Evolutionary conservation across 2,113 vertebrate species (phyloP), one percentile per base, ranked within the genome.

Genomic region (Microtus richardsoni): DNA sequence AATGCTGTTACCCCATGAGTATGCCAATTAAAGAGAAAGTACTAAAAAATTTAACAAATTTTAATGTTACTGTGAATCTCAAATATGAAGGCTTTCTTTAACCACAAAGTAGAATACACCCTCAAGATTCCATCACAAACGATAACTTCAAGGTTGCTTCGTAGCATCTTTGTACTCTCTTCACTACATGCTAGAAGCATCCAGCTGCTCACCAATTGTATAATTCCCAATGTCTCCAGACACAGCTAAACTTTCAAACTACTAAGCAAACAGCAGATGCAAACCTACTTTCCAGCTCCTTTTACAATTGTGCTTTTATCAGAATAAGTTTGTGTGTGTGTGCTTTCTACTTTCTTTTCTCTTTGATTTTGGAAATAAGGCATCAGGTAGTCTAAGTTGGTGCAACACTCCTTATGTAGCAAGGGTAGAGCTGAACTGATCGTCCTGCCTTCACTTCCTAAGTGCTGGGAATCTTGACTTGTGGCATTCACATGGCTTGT

Each of bases 81-180:
- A 95, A 92, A 91, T 52, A 47, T 58, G 58, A 88, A 91, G 26
- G 21, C 24, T 54, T 19, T 58, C 71, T 87, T 86, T 78, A 90
- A 70, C 16, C 84, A 91, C 68, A 96, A 83, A 83, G 74, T 84
- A 90, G 2, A 79, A 79, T 8, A 60, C 44, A 54, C 16, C 13
- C 33, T 36, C 58, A 73, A 2, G 60, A 86, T 49, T 86, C 47
- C 21, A 13, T 85, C 88, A 90, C 47, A 33, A 60, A 44, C 62
- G 22, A 26, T 91, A 52, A 68, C 41, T 28, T 91, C 21, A 74
- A 89, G 24, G 73, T 58, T 49, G 11, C 78, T 70, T 30, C 66
- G 54, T 33, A 70, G 79, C 22, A 75, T 30, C 64, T 41, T 71
- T 30, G 41, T 8, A n/a, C 6, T 74, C 26, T 71, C 77, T 6